These are phyloP conservation scores for Pseudopipra pipra DNA, from an alignment of 2,113 vertebrate genomes.

Conservation along the genomic window DNA sequence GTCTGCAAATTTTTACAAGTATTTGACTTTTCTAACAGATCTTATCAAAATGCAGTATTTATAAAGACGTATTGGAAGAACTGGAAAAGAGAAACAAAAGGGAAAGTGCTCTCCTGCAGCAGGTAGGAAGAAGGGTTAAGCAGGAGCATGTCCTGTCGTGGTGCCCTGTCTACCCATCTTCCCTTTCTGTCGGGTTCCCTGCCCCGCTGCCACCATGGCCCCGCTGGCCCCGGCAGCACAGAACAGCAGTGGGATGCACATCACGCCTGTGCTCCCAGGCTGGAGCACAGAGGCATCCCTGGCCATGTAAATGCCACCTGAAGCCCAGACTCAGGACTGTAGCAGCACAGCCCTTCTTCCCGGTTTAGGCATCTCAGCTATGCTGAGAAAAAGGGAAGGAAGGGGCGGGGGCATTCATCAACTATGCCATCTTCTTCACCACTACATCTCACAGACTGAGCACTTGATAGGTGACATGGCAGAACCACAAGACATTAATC, in stretches of 20 bases:
- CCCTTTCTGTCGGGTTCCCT: not conserved
- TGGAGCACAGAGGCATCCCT: not conserved
- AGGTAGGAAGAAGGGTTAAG: not conserved
- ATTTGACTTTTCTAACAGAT: not conserved
- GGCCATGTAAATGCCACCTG: not conserved
- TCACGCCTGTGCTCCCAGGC: fast-evolving
- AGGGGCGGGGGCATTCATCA: not conserved
- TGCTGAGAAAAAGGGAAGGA: slow-evolving; percentile 49
- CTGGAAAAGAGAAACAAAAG: not conserved
- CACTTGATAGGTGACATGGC: slow-evolving; percentile 2
- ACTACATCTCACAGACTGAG: not conserved
- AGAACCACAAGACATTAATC: not conserved
- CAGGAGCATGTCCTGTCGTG: not conserved
- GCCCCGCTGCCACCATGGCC: fast-evolving
- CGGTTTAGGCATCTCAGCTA: not conserved
- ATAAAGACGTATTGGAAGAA: not conserved
- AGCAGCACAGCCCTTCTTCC: not conserved
- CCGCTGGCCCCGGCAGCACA: not conserved
- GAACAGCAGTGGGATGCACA: fast-evolving
- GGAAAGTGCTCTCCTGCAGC: not conserved
- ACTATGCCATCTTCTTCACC: not conserved
- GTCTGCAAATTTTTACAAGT: not conserved
- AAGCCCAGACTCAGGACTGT: fast-evolving
- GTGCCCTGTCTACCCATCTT: not conserved
- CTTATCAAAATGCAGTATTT: not conserved